phyloP scores from a whole-genome alignment of 2,797 vertebrate species.

The Sebastes oblongus region DNA sequence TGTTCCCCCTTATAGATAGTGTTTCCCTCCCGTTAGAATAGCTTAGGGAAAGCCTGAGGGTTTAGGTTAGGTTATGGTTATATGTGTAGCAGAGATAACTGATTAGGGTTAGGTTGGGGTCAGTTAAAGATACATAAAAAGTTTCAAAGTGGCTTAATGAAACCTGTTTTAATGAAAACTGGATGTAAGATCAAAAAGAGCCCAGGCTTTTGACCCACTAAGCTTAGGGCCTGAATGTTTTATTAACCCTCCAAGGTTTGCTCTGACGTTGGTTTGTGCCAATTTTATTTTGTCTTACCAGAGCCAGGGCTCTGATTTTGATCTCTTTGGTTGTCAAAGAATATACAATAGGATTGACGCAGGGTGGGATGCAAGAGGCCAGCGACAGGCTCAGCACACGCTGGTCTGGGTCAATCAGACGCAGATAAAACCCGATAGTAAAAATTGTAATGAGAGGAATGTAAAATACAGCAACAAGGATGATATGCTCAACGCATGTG shows the following conservation, averaged over 20 bases:
- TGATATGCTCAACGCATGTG: slow-evolving; percentile 75
- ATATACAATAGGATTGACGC: slow-evolving; percentile 76
- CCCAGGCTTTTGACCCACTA: not conserved
- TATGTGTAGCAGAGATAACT: not conserved
- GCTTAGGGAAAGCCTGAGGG: not conserved
- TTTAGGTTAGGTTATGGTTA: not conserved
- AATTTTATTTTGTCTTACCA: slow-evolving; percentile 41
- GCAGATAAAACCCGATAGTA: slow-evolving; percentile 53
- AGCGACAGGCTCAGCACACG: slow-evolving; percentile 73
- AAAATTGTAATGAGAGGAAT: slow-evolving; percentile 70
- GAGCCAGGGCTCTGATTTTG: slow-evolving; percentile 30
- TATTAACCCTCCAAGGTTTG: not conserved
- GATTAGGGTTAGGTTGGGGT: not conserved
- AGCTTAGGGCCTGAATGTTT: not conserved
- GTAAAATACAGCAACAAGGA: slow-evolving; percentile 74
- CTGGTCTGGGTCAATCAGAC: slow-evolving; percentile 60
- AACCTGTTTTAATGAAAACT: not conserved
- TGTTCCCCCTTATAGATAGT: not conserved
- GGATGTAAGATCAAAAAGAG: not conserved
- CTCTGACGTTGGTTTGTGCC: not conserved
- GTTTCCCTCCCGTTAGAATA: not conserved
- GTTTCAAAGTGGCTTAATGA: not conserved
- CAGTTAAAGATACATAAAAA: not conserved
- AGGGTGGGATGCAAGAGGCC: slow-evolving; percentile 74
- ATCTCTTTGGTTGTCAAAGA: slow-evolving; percentile 78